Conservation (phyloP, 1,140 invertebrate species). For the Drosophila tsacasi region DNA sequence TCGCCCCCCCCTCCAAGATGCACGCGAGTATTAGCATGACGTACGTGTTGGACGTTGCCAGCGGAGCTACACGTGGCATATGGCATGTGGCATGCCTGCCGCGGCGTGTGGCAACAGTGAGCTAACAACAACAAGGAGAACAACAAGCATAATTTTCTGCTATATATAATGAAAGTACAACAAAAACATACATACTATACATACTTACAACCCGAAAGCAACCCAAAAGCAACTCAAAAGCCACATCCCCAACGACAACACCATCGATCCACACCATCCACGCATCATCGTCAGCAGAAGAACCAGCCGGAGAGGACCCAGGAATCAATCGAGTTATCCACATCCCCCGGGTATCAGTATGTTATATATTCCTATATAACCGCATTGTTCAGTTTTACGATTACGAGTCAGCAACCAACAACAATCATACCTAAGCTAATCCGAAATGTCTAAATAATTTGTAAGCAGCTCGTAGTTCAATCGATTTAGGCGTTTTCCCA, state of each 20-base stretch:
- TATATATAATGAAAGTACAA: slow-evolving; percentile 67
- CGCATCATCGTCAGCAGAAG: slow-evolving; percentile 6
- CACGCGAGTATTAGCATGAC: slow-evolving; percentile 82
- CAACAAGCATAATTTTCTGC: slow-evolving; percentile 80
- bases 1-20: slow-evolving; percentile 87
- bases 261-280: neutral
- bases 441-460: slow-evolving; percentile 54
- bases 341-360: slow-evolving; percentile 14
- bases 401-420: slow-evolving; percentile 52
- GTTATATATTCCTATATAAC: slow-evolving; percentile 1
- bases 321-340: slow-evolving; percentile 8
- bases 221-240: slow-evolving; percentile 51
- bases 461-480: slow-evolving; percentile 46
- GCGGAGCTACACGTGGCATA: slow-evolving; percentile 32
- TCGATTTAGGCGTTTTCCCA: slow-evolving; percentile 46
- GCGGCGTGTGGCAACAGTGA: slow-evolving; percentile 38
- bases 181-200: slow-evolving; percentile 12
- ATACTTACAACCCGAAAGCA: neutral
- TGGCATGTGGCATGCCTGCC: slow-evolving; percentile 31
- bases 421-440: slow-evolving; percentile 65
- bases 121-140: slow-evolving; percentile 48
- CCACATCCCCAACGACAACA: slow-evolving; percentile 1
- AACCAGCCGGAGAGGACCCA: slow-evolving; percentile 31
- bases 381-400: slow-evolving; percentile 42
- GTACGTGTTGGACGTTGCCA: slow-evolving; percentile 42